Percentiles rank a stretch among this genome's conserved stretches.
Conservation (phyloP, 2,797 vertebrate species). For the Corythornis leucogaster region DNA sequence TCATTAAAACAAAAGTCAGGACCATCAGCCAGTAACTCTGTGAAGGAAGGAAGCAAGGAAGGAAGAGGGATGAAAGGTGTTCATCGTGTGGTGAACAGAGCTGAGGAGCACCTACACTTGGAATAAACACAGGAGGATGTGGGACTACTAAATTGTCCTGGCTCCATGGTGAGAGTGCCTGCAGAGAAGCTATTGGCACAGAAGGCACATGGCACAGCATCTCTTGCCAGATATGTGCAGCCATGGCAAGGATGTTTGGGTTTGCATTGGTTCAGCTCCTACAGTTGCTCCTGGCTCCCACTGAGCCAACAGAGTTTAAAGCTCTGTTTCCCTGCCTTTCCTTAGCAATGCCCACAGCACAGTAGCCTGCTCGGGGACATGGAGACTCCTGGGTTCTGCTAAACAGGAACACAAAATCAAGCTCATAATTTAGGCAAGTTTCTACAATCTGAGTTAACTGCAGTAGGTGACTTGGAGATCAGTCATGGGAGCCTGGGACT, state of each 20-base stretch:
- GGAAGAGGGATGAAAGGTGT: background rate
- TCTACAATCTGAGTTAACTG: background rate
- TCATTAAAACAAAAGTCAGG: background rate
- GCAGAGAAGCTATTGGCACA: background rate
- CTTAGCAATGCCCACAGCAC: background rate
- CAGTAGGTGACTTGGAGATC: background rate
- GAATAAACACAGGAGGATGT: background rate
- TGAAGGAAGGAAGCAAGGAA: background rate
- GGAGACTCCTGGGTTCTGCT: background rate
- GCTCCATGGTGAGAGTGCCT: background rate
- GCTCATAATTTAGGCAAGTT: background rate
- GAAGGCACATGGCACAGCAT: background rate
- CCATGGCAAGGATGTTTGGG: background rate
- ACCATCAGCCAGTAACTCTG: background rate
- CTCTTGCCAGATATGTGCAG: background rate
- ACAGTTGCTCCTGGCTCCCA: background rate
- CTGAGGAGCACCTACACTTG: background rate
- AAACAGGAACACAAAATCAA: background rate
- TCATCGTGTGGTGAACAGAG: background rate
- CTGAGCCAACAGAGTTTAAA: background rate
- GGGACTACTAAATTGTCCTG: background rate
- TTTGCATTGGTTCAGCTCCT: background rate
- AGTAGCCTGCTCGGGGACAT: background rate
- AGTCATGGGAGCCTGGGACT: background rate
- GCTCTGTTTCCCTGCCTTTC: background rate